Conservation (phyloP, 2,888 invertebrate species). For the Oscheius onirici region DNA sequence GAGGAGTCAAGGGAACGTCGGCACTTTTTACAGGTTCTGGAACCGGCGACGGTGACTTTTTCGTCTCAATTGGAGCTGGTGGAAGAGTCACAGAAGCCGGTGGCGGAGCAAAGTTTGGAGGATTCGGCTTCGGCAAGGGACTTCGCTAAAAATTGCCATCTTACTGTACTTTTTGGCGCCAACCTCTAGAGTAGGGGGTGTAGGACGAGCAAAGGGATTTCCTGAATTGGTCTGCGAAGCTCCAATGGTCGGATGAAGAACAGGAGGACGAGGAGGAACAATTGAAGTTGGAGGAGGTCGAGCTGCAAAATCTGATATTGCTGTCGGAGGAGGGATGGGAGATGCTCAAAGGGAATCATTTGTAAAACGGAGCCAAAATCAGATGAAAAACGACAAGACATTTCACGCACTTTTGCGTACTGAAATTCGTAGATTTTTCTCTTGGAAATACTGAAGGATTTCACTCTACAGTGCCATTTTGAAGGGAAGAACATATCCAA, state of each 20-base stretch:
- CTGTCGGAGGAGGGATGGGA: background rate
- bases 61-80: background rate
- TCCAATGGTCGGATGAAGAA: conserved; percentile 12
- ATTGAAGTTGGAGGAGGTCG: background rate
- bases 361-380: no score
- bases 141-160: background rate
- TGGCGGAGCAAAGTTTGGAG: background rate
- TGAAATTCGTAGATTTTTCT: background rate
- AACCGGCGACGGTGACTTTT: background rate
- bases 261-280: conserved; percentile 28
- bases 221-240: background rate
- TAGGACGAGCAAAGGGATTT: conserved; percentile 18
- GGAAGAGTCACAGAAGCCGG: background rate
- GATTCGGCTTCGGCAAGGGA: conserved; percentile 1
- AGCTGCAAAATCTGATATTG: conserved; percentile 12
- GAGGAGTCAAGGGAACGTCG: conserved; percentile 3
- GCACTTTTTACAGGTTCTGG: background rate
- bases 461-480: background rate
- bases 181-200: conserved; percentile 16
- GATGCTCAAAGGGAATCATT: no score
- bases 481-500: no score
- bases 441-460: background rate
- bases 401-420: no score
- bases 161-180: no score
- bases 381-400: background rate